phyloP scores from a whole-genome alignment of 53 echinoderm and acorn worm genomes.

The Patiria pectinifera region DNA sequence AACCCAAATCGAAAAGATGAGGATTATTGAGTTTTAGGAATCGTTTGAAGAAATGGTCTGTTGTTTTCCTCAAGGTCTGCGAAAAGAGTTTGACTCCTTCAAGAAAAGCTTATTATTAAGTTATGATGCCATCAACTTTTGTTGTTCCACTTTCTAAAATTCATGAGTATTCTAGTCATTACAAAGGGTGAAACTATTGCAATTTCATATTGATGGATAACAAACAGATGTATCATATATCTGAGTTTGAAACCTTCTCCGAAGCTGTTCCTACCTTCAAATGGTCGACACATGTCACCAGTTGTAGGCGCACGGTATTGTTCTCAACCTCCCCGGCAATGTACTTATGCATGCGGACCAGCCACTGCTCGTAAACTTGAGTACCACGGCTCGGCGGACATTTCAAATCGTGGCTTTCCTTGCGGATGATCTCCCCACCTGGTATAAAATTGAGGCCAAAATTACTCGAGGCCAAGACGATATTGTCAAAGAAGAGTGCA shows the following conservation, averaged over 20 bases:
- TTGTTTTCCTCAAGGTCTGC: background rate
- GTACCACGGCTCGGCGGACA: slow-evolving; percentile 57
- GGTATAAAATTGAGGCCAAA: background rate
- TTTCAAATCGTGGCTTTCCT: slow-evolving; percentile 44
- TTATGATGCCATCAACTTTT: background rate
- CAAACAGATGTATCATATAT: no score
- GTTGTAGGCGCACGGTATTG: slow-evolving; percentile 5
- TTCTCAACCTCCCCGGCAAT: slow-evolving; percentile 15
- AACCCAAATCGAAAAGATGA: background rate
- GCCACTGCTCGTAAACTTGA: slow-evolving; percentile 73
- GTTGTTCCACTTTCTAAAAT: background rate
- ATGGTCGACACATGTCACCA: slow-evolving; percentile 63
- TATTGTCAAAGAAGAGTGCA: background rate
- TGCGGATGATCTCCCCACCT: slow-evolving; percentile 54
- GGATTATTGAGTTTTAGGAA: background rate
- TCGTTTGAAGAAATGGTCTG: background rate
- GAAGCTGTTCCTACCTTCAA: slow-evolving; percentile 38
- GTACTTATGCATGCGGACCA: slow-evolving; percentile 53
- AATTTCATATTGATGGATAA: background rate
- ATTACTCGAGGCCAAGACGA: background rate
- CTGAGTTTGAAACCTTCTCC: background rate
- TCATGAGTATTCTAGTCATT: no score
- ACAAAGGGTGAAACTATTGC: background rate
- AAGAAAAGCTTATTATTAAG: background rate
- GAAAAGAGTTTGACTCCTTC: background rate